These are phyloP conservation scores for Ochropleura plecta DNA, from an alignment of 2,888 invertebrate genomes.

Conservation along the genomic window DNA sequence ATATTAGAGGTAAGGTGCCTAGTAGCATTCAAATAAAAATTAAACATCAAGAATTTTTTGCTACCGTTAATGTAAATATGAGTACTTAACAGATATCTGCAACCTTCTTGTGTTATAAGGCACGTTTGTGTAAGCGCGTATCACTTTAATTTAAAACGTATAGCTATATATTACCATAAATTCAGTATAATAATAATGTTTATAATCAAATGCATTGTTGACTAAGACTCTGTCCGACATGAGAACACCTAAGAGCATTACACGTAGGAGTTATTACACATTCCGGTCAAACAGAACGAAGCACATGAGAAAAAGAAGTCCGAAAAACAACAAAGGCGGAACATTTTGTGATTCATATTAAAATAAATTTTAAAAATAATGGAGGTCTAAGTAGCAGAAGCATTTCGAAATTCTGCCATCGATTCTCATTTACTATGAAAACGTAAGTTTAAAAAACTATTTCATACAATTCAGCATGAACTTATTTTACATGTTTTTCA, in stretches of 20 bases:
- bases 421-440: not conserved
- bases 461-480: not conserved
- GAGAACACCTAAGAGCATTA: not conserved
- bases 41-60: not conserved
- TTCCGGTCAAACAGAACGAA: conserved; percentile 13
- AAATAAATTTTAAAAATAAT: conserved; percentile 12
- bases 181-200: not conserved
- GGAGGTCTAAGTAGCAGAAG: not conserved
- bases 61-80: not conserved
- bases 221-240: not conserved
- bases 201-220: not conserved
- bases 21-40: not conserved
- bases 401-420: too few relatives aligned
- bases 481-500: not conserved
- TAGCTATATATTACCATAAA: not conserved
- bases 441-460: not conserved
- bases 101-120: not conserved
- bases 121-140: not conserved
- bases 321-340: conserved; percentile 4
- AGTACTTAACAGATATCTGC: not conserved
- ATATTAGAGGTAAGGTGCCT: not conserved
- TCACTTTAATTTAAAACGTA: not conserved
- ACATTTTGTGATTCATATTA: conserved; percentile 17
- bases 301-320: conserved; percentile 13
- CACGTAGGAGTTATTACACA: conserved; percentile 28